phyloP scores from a whole-genome alignment of 2,113 vertebrate genomes.

The Thinocorus orbignyianus region DNA sequence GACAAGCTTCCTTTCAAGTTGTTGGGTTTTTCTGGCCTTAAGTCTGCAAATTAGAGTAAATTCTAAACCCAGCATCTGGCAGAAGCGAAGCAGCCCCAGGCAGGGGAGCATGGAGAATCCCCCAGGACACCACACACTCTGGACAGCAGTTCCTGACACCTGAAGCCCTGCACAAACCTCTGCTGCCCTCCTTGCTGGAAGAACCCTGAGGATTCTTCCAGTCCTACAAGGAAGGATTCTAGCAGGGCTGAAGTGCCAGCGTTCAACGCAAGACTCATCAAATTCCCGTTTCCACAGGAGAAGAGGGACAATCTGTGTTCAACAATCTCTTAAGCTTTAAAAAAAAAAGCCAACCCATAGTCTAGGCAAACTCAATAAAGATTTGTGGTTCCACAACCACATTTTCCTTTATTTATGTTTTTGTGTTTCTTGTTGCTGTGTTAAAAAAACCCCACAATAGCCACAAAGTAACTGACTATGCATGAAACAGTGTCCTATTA shows the following conservation, averaged over 20 bases:
- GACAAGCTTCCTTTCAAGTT: neutral
- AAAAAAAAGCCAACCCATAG: neutral
- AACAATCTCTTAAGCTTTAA: neutral
- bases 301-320: neutral
- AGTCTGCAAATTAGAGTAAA: neutral
- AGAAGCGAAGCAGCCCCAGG: neutral
- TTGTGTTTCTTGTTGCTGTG: neutral
- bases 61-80: neutral
- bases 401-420: constrained; percentile 24
- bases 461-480: neutral
- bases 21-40: too few relatives aligned
- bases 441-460: neutral
- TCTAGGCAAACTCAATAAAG: neutral
- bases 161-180: neutral
- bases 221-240: neutral
- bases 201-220: neutral
- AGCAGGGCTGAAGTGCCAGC: neutral
- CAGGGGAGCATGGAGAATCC: neutral
- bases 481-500: neutral
- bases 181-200: neutral
- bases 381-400: neutral
- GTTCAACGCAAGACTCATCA: neutral
- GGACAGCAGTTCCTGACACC: neutral
- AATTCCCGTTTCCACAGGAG: neutral
- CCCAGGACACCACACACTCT: neutral